phyloP scores from a whole-genome alignment of 2,797 vertebrate species.

The Selene dorsalis region DNA sequence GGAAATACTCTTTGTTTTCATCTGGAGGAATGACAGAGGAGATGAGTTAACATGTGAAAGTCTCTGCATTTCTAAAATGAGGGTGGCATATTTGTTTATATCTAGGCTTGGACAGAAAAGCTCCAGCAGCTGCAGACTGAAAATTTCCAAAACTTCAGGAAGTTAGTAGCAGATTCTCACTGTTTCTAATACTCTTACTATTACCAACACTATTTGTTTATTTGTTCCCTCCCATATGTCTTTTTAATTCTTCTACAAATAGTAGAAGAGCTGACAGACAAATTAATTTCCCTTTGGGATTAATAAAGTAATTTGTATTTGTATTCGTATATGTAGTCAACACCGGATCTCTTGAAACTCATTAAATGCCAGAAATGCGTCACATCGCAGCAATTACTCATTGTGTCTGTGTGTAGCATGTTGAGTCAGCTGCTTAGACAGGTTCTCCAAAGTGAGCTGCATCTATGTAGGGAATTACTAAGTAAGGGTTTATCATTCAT shows the following conservation, averaged over 20 bases:
- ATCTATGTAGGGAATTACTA: neutral
- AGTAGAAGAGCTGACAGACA: too few relatives aligned
- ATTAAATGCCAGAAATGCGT: neutral
- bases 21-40: conserved; percentile 78
- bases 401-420: neutral
- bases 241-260: too few relatives aligned
- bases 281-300: too few relatives aligned
- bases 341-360: neutral
- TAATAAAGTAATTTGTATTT: too few relatives aligned
- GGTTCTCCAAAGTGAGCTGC: neutral
- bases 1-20: conserved; percentile 93
- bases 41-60: neutral
- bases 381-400: neutral
- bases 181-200: too few relatives aligned
- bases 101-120: neutral
- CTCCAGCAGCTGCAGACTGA: neutral
- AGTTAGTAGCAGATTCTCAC: too few relatives aligned
- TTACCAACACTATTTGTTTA: too few relatives aligned
- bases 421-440: neutral
- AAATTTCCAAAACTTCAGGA: too few relatives aligned
- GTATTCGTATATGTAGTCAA: too few relatives aligned
- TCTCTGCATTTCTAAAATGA: neutral
- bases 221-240: too few relatives aligned
- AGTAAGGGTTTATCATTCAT: neutral
- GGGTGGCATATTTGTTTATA: neutral